Conservation (phyloP, 2,797 vertebrate genomes). For the Falco columbarius region DNA sequence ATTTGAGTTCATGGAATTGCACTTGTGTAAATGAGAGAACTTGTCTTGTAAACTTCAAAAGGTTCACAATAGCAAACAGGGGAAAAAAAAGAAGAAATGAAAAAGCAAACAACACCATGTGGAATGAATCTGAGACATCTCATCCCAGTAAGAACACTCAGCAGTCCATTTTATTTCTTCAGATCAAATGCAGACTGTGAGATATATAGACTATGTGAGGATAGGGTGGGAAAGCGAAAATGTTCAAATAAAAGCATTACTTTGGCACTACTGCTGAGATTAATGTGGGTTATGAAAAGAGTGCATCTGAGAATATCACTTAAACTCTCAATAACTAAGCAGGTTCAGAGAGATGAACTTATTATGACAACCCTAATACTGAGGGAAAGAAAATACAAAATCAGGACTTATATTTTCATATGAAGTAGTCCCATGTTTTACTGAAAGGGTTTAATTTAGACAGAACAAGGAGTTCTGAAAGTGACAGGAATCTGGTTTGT, state of each 20-base stretch:
- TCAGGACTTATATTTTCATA: neutral
- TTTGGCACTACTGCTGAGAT: conserved; percentile 48
- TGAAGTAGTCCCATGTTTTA: neutral
- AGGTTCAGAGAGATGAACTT: neutral
- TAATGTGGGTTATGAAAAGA: conserved; percentile 37
- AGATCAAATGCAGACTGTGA: conserved; percentile 45
- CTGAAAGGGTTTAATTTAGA: neutral
- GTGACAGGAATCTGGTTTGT: neutral
- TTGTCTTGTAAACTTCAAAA: conserved; percentile 56
- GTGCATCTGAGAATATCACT: neutral
- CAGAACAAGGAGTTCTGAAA: neutral
- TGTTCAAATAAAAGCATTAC: conserved; percentile 47
- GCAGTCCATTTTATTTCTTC: conserved; percentile 54
- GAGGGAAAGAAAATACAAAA: conserved; percentile 35
- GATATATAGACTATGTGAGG: neutral
- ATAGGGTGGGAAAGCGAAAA: conserved; percentile 53
- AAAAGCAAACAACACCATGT: conserved; percentile 58
- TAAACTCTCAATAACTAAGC: neutral
- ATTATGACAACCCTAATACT: neutral
- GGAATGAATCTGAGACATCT: conserved; percentile 59
- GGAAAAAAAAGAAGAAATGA: neutral
- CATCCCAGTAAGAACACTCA: conserved; percentile 56
- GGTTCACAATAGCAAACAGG: conserved; percentile 17
- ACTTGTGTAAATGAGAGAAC: conserved; percentile 4
- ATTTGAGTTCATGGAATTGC: neutral